Base-by-base conservation (phyloP, 2,797 vertebrate genomes). In the Anabas testudineus region DNA sequence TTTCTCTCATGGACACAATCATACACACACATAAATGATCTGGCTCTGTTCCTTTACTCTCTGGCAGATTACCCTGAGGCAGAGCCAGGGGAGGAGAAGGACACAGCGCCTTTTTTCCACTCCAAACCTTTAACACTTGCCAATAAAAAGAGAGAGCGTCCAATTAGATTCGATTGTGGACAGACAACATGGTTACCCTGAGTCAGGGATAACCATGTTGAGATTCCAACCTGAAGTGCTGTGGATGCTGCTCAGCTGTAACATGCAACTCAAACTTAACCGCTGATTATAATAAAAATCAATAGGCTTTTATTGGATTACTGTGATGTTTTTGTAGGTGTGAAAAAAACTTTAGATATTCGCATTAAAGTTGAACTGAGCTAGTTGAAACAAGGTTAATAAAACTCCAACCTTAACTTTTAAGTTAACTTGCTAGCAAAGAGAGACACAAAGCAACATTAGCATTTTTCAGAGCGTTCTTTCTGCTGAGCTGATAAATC, bases 81-180 rank as follows among this genome's bases (percentile, higher is more conserved):
- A 85, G 76, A 76, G 82, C 81, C 80, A 74, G 65, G 74, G 80
- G 74, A 65, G 81, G 76, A 84, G 63, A 74, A 72, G 85, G 70
- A 85, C 74, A 67, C 74, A 67, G 80, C 87, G 88, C 86, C 66
- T 60, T 87, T 91, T 91, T 93, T 90, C 93, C 92, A 91, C 77
- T 82, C 81, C 37, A 53, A 89, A 84, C 82, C 81, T 80, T 85
- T 82, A 74, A 67, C 10, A 47, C 52, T 85, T 89, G 90, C 92
- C 91, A 92, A 90, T 66, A 73, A 90, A 91, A 91, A 91, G 89
- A 87, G 64, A 88, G 51, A 54, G 65, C 53, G 36, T 88, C 79
- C 85, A 90, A 84, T 90, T 79, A 81, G 73, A 90, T 83, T 88
- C 79, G 74, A 88, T 62, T 76, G 84, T 73, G 80, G 68, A 84